Percentiles rank a stretch among this genome's conserved stretches.
Evolutionary conservation across 2,888 invertebrate species (phyloP).

Genomic region (Dryobotodes eremita): DNA sequence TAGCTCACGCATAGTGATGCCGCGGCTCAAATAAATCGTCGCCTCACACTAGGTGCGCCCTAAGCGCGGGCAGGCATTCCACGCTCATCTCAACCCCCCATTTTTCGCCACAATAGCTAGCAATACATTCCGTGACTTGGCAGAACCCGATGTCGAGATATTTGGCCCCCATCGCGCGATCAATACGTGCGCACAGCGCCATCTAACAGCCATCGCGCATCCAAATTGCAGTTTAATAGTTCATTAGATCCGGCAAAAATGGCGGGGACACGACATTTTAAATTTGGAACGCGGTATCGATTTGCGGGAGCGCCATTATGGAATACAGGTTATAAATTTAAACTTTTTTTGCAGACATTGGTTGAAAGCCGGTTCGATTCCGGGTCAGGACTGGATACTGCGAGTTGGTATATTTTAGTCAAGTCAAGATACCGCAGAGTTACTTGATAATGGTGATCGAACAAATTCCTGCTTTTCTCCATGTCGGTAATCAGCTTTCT

Average conservation of each 20-base stretch:
- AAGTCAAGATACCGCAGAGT: slow-evolving; percentile 34
- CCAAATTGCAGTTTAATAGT: slow-evolving; percentile 91
- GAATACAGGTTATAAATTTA: slow-evolving; percentile 62
- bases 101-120: slow-evolving; percentile 90
- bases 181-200: slow-evolving; percentile 90
- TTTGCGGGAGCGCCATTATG: slow-evolving; percentile 76
- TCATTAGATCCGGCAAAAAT: slow-evolving; percentile 90
- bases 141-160: slow-evolving; percentile 87
- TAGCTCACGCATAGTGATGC: slow-evolving; percentile 47
- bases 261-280: slow-evolving; percentile 89
- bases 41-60: slow-evolving; percentile 67
- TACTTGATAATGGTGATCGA: slow-evolving; percentile 43
- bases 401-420: slow-evolving; percentile 39
- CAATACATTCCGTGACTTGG: slow-evolving; percentile 91
- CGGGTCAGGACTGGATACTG: slow-evolving; percentile 60
- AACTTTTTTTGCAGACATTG: slow-evolving; percentile 40
- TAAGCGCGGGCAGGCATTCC: slow-evolving; percentile 78
- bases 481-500: slow-evolving; percentile 25
- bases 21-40: slow-evolving; percentile 62
- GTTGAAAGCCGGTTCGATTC: slow-evolving; percentile 66
- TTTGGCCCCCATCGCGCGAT: slow-evolving; percentile 87
- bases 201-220: slow-evolving; percentile 89
- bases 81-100: slow-evolving; percentile 85
- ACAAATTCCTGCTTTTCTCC: slow-evolving; percentile 41
- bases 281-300: slow-evolving; percentile 89